Evolutionary conservation across 2,113 vertebrate species (phyloP).

Genomic region (Electrona antarctica): DNA sequence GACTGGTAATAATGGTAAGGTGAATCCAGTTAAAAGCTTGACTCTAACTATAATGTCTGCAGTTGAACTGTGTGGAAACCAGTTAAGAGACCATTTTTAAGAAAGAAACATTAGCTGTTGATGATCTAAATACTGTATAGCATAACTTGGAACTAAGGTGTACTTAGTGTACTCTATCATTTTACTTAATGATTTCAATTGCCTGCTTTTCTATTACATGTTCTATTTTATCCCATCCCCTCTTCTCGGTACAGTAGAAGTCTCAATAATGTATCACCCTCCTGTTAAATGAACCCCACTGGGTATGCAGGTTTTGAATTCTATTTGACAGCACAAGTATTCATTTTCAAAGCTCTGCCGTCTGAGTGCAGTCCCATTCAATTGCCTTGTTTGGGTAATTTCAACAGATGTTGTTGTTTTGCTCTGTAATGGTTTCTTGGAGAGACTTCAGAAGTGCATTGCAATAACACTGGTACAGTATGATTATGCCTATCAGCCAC

Average conservation of each 20-base stretch:
- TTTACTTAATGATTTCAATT: not conserved
- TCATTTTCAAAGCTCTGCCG: not conserved
- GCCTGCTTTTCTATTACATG: too few species aligned
- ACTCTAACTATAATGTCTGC: too few species aligned
- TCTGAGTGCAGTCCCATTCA: not conserved
- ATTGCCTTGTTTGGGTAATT: conserved; percentile 1
- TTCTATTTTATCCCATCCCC: too few species aligned
- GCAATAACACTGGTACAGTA: not conserved
- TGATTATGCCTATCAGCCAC: not conserved
- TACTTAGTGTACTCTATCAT: not conserved
- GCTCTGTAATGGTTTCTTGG: not conserved
- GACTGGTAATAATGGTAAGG: too few species aligned
- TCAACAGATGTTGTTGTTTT: not conserved
- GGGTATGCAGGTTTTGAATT: not conserved
- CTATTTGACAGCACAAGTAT: not conserved
- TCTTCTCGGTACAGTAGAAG: not conserved
- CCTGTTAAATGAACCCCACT: not conserved
- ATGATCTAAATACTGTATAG: too few species aligned
- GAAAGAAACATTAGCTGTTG: too few species aligned
- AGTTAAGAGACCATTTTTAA: too few species aligned
- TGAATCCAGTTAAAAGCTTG: too few species aligned
- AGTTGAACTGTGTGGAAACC: too few species aligned
- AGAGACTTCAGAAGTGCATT: conserved; percentile 9
- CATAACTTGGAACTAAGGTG: too few species aligned
- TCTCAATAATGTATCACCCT: not conserved